Base-by-base conservation (phyloP, 2,888 invertebrate species). In the Amphipoea lucens region DNA sequence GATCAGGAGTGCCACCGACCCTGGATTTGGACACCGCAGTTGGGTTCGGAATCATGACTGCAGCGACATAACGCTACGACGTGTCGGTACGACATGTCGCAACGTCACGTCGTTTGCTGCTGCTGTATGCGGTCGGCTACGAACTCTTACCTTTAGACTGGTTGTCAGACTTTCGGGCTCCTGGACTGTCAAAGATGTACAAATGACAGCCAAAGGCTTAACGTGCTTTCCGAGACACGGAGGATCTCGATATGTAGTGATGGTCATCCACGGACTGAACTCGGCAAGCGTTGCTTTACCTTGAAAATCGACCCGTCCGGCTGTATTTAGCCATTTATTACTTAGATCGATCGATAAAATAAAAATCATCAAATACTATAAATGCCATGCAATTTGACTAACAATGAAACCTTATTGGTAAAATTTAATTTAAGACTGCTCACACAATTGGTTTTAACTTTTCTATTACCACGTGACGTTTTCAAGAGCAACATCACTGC, bases 401-500 rank as follows among this genome's bases (percentile, higher is more conserved):
- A 11, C 17, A 57, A 29, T 40, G 20, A 60, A 42, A 51, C 5
- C 4, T 36, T 23, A 23, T 65, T 29, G 6, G 20, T 60, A n/a
- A 51, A 79, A 51, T 76, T 42, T 11, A 5, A 67, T 45, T 51
- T 14, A 29, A 79, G 4, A 51, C 36, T 54, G 14, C 4, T n/a
- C 11, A 20, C 6, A 48, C 54, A 29, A 7, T 42, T 67, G 40
- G 40, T 75, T 60, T 68, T 65, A 65, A 62, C 29, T 76, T 67
- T 40, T 74, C 57, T 67, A 74, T 81, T 74, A 74, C n/a, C n/a
- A 57, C 23, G 57, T 72, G 75, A 75, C 23, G 45, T 69, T 83
- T 81, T 62, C 62, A 73, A 76, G 65, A 73, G 84, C 42, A 66
- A 63, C 65, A 75, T 62, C 65, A 36, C 63, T 71, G 82, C 71